A percentile compares a stretch with the other conserved stretches of the same genome.
Conservation (phyloP, 2,888 invertebrate genomes). For the Epinotia demarniana region DNA sequence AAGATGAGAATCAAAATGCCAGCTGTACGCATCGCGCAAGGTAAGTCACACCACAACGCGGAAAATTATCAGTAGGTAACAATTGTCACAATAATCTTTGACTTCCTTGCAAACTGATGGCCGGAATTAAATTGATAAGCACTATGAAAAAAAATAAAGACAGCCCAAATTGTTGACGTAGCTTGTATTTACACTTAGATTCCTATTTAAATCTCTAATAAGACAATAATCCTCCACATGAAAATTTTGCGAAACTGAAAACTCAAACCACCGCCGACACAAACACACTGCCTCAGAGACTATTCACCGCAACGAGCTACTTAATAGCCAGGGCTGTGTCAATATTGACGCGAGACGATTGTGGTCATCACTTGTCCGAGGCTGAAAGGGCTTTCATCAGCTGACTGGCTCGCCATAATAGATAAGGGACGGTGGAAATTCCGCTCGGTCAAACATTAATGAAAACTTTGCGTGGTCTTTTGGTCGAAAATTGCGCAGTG, state of each 20-base stretch:
- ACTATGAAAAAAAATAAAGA: background rate
- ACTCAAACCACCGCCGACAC: slow-evolving; percentile 55
- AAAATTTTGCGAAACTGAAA: slow-evolving; percentile 28
- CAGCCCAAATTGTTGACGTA: background rate
- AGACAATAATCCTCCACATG: slow-evolving; percentile 24
- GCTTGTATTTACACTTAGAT: background rate
- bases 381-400: slow-evolving; percentile 49
- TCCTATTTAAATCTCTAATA: slow-evolving; percentile 19
- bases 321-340: slow-evolving; percentile 71
- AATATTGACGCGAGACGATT: slow-evolving; percentile 73
- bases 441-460: slow-evolving; percentile 17
- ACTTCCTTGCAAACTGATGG: slow-evolving; percentile 1
- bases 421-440: slow-evolving; percentile 27
- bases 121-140: background rate
- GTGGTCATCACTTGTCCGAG: slow-evolving; percentile 79
- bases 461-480: slow-evolving; percentile 6
- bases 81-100: background rate
- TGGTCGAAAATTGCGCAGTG: background rate
- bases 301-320: slow-evolving; percentile 79
- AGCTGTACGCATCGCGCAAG: slow-evolving; percentile 98
- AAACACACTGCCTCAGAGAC: slow-evolving; percentile 65
- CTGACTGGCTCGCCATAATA: slow-evolving; percentile 37
- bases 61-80: background rate
- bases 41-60: slow-evolving; percentile 82
- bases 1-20: slow-evolving; percentile 99